These are phyloP conservation scores for Xestia ashworthii DNA, from an alignment of 2,888 invertebrate genomes.

Conservation along the genomic window DNA sequence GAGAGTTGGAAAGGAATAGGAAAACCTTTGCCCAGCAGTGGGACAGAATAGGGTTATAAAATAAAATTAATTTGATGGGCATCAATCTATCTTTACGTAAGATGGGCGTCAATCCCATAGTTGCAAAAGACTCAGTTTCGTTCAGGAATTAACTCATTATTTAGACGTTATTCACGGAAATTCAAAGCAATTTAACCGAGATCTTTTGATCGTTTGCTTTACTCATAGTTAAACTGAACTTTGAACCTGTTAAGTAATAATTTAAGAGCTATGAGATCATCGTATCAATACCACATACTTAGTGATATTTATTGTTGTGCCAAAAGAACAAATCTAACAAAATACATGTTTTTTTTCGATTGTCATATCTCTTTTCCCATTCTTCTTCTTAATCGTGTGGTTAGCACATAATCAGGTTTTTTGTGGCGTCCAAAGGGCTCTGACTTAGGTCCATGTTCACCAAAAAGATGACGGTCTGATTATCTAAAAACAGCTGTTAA, in stretches of 20 bases:
- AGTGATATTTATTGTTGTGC: not conserved
- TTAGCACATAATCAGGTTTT: no score
- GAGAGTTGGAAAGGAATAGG: no score
- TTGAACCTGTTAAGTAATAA: conserved; percentile 11
- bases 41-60: no score
- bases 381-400: no score
- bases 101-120: no score
- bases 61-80: not conserved
- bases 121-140: not conserved
- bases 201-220: not conserved
- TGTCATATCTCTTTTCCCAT: no score
- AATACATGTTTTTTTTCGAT: not conserved
- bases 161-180: not conserved
- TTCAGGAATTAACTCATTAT: not conserved
- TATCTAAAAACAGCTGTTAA: no score
- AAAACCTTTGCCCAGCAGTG: no score
- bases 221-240: not conserved
- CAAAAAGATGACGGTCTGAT: no score
- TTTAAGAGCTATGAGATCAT: conserved; percentile 2
- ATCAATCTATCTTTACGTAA: not conserved
- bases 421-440: no score
- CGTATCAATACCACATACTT: not conserved
- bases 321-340: not conserved
- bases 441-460: no score
- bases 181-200: not conserved